A percentile compares a stretch with the other conserved stretches of the same genome.
Conservation (phyloP, 2,888 invertebrate species). For the Kryphioiulus occultus region DNA sequence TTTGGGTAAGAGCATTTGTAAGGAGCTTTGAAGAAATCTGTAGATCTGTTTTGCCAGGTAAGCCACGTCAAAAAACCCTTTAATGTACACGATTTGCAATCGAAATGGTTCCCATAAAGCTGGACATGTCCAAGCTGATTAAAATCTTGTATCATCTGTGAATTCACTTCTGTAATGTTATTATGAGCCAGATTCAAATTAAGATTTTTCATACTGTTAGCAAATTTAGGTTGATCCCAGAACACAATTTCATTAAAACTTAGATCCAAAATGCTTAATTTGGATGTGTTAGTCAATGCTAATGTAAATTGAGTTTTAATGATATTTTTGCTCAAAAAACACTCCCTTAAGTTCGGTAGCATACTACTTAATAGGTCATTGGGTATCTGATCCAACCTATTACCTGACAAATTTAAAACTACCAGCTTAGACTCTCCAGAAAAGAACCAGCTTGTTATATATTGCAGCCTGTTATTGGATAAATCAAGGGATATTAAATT, state of each 20-base stretch:
- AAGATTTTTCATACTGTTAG: background rate
- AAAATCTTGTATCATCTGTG: background rate
- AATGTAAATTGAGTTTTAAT: background rate
- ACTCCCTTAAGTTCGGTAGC: no score
- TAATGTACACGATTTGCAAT: background rate
- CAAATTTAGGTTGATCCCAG: background rate
- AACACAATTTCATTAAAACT: background rate
- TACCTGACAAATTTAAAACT: background rate
- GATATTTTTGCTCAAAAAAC: no score
- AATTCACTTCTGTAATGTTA: background rate
- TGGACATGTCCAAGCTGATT: background rate
- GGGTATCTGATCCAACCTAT: background rate
- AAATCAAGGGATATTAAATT: background rate
- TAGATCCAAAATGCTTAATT: background rate
- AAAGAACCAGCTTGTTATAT: no score
- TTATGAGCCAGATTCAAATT: background rate
- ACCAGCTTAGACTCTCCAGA: no score
- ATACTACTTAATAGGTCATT: no score
- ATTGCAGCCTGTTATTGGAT: background rate
- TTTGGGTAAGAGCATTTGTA: background rate
- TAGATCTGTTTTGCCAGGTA: background rate
- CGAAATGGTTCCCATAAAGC: background rate
- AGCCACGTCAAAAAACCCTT: background rate
- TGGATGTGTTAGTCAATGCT: background rate
- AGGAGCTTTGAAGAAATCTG: background rate